Percentiles rank a stretch among this genome's conserved stretches.
These are phyloP conservation scores for Parotia lawesii DNA, from an alignment of 2,113 vertebrate species.

Conservation along the genomic window DNA sequence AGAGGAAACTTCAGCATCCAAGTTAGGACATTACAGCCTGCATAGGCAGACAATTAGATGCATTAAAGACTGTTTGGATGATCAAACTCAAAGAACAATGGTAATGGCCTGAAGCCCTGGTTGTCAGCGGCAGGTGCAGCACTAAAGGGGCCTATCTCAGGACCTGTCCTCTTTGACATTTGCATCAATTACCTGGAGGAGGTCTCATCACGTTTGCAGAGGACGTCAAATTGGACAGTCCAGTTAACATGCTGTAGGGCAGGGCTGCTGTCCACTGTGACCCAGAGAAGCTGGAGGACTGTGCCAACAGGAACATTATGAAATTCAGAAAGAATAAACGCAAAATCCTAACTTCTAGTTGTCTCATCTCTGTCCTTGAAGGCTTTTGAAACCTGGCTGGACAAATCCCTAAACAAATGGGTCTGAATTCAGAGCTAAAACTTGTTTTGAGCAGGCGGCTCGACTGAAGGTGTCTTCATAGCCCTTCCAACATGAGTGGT, in stretches of 20 bases:
- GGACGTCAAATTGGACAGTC: not conserved
- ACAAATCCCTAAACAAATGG: not conserved
- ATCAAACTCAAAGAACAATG: not conserved
- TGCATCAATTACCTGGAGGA: not conserved
- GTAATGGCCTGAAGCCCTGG: not conserved
- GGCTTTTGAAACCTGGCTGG: not conserved
- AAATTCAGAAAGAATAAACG: not conserved
- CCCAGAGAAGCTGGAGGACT: not conserved
- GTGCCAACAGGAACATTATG: not conserved
- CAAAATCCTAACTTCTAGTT: not conserved
- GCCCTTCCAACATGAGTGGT: not conserved
- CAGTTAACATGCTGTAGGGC: not conserved
- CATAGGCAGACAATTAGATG: not conserved
- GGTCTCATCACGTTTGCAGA: not conserved
- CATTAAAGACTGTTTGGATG: not conserved
- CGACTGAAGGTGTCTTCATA: rapidly evolving
- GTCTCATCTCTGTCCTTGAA: not conserved
- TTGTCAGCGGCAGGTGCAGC: not conserved
- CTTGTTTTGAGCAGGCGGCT: not conserved
- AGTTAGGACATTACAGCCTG: not conserved
- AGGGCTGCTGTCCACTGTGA: not conserved
- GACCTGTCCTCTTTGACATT: not conserved
- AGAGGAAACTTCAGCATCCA: not conserved
- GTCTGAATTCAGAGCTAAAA: not conserved
- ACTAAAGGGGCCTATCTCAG: not conserved